Conservation (phyloP, 1,140 invertebrate species). For the Oppia nitens region DNA sequence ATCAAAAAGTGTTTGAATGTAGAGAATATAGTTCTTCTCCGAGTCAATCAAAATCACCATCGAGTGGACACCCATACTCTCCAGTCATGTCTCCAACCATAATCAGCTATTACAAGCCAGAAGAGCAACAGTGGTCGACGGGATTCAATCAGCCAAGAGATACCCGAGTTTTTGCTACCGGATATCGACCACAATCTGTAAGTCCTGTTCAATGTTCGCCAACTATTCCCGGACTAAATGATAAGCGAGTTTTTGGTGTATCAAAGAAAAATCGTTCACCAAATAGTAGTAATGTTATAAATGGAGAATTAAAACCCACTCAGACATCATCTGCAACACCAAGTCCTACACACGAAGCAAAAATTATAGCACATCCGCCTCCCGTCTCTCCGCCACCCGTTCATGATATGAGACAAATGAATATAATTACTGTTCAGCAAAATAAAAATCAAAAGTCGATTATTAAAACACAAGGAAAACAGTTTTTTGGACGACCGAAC, state of each 20-base stretch:
- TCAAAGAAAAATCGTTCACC: too few species aligned
- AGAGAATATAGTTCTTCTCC: too few species aligned
- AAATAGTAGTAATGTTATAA: too few species aligned
- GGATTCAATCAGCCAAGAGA: neutral
- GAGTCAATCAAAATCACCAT: neutral
- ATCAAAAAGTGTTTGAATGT: too few species aligned
- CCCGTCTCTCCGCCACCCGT: too few species aligned
- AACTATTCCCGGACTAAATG: neutral
- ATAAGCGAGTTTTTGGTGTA: neutral
- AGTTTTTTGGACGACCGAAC: too few species aligned
- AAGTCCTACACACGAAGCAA: neutral
- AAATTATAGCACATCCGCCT: neutral
- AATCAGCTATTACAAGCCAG: neutral
- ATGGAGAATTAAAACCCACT: too few species aligned
- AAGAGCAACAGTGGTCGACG: constrained; percentile 8
- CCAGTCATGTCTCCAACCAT: neutral
- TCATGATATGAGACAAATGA: neutral
- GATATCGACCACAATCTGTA: neutral
- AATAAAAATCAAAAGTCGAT: neutral
- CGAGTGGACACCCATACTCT: neutral
- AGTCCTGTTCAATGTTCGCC: neutral
- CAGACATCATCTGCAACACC: too few species aligned
- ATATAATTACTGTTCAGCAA: neutral
- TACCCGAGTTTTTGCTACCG: neutral
- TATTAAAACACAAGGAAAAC: neutral